Conservation (phyloP, 2,797 vertebrate species). For the Florisuga fusca region DNA sequence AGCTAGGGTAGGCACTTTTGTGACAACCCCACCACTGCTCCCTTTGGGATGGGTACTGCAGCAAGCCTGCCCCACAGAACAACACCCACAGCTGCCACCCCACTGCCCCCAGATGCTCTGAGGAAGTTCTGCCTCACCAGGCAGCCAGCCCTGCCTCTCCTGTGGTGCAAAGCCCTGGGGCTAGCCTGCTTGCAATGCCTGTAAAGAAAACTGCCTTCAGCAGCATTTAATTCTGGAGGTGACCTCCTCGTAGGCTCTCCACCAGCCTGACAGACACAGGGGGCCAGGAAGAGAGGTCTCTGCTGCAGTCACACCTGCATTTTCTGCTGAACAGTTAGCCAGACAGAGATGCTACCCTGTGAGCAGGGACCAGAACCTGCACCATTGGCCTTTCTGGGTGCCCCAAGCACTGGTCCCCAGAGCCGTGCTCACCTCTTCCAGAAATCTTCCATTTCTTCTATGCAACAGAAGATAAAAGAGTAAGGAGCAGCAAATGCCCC, state of each 20-base stretch:
- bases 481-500: background rate
- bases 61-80: background rate
- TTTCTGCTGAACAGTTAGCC: background rate
- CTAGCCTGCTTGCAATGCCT: background rate
- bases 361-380: background rate
- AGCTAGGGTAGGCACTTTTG: background rate
- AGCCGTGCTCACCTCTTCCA: background rate
- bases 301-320: background rate
- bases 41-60: background rate
- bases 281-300: background rate
- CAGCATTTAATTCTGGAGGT: background rate
- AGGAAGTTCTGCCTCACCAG: background rate
- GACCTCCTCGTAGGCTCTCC: background rate
- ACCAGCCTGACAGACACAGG: background rate
- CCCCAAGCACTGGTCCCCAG: background rate
- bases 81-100: background rate
- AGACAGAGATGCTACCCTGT: background rate
- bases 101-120: background rate
- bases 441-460: background rate
- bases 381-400: background rate
- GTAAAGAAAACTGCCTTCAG: background rate
- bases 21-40: background rate
- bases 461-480: rapidly evolving
- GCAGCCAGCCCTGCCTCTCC: background rate
- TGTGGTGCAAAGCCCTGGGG: background rate